Percentiles rank a stretch among this genome's conserved stretches.
Conservation (phyloP, 2,797 vertebrate species). For the Valencia hispanica region DNA sequence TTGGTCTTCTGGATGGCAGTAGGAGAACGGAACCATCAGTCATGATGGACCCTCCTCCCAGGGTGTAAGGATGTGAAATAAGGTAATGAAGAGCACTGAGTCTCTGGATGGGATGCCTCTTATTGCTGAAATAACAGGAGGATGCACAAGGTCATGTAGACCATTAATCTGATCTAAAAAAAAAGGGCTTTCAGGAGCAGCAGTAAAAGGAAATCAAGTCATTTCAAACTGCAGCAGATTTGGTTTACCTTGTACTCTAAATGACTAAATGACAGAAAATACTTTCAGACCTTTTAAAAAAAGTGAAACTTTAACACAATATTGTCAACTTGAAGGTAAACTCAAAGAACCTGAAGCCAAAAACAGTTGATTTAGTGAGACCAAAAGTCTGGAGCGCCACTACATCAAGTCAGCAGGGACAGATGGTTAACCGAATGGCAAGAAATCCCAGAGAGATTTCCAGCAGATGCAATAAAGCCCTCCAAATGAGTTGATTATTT, state of each 20-base stretch:
- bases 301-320: neutral
- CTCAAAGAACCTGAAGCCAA: slow-evolving; percentile 21
- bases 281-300: neutral
- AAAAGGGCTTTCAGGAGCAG: neutral
- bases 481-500: slow-evolving; percentile 24
- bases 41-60: slow-evolving; percentile 4
- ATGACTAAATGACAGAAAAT: neutral
- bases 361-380: neutral
- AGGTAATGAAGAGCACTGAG: slow-evolving; percentile 2
- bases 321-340: neutral
- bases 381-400: slow-evolving; percentile 14
- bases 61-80: slow-evolving; percentile 1
- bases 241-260: neutral
- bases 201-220: neutral
- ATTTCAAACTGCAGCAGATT: neutral
- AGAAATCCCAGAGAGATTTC: slow-evolving; percentile 27
- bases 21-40: slow-evolving; percentile 7
- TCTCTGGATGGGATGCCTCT: neutral
- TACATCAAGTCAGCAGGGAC: slow-evolving; percentile 15
- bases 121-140: neutral
- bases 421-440: slow-evolving; percentile 38
- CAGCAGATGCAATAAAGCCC: slow-evolving; percentile 5
- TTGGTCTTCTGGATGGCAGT: slow-evolving; percentile 8
- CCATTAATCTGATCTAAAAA: neutral
- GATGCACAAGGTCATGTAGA: slow-evolving; percentile 6